phyloP scores from a whole-genome alignment of 2,113 vertebrate species.

The Malurus alboscapulatus region DNA sequence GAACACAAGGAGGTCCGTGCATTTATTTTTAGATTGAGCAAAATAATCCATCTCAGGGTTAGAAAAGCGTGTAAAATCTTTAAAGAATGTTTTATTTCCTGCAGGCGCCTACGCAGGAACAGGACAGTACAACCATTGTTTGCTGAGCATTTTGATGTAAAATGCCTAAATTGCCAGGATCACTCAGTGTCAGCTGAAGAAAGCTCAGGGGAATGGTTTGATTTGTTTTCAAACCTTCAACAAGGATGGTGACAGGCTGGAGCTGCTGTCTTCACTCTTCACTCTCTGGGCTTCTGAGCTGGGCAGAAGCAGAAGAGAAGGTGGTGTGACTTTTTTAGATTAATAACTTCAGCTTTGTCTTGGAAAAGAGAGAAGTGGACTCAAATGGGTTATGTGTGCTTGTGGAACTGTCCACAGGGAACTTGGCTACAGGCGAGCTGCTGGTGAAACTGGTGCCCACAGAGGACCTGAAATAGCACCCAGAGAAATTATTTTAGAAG shows the following conservation, averaged over 20 bases:
- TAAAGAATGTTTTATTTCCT: slow-evolving; percentile 49
- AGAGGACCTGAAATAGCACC: neutral
- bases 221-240: neutral
- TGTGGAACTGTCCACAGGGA: neutral
- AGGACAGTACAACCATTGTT: neutral
- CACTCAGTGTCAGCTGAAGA: slow-evolving; percentile 30
- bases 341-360: neutral
- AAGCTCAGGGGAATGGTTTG: neutral
- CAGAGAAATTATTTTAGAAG: neutral
- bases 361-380: neutral
- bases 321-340: neutral
- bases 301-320: neutral
- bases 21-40: slow-evolving; percentile 35
- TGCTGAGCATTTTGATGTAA: slow-evolving; percentile 35
- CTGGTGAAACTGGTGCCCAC: neutral
- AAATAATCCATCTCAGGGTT: slow-evolving; percentile 45
- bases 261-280: neutral
- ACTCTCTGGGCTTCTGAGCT: neutral
- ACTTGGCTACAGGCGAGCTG: neutral
- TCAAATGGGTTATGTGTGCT: neutral
- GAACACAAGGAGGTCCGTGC: neutral
- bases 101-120: neutral
- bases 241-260: neutral
- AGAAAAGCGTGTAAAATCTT: slow-evolving; percentile 48
- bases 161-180: slow-evolving; percentile 1